Conservation (phyloP, 2,797 vertebrate genomes). For the Enteromius thamalakanensis region DNA sequence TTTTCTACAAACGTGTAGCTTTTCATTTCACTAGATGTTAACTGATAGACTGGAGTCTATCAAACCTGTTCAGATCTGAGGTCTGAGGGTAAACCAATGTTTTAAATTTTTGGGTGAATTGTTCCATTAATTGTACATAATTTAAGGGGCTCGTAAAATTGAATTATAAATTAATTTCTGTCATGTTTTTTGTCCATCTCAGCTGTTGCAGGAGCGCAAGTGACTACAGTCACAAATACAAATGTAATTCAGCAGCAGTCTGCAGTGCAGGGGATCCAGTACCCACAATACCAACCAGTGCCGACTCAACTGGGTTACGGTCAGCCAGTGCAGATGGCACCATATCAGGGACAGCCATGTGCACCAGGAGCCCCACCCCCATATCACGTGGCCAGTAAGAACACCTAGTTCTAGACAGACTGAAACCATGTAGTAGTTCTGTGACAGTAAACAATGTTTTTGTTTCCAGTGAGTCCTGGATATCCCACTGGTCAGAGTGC, state of each 20-base stretch:
- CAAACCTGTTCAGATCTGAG: no score
- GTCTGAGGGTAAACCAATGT: no score
- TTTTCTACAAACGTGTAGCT: no score
- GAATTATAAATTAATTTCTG: background rate
- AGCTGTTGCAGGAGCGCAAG: background rate
- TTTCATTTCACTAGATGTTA: no score
- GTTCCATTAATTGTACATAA: background rate
- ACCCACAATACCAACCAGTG: constrained; percentile 72
- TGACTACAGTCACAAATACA: constrained; percentile 71
- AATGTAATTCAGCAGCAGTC: constrained; percentile 65
- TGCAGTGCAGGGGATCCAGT: constrained; percentile 44
- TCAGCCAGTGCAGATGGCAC: constrained; percentile 48
- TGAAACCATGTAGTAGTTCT: background rate
- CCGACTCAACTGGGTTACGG: constrained; percentile 65
- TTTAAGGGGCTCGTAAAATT: background rate
- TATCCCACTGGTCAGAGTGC: constrained; percentile 71
- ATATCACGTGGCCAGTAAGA: constrained; percentile 63
- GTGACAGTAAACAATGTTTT: no score
- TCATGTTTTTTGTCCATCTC: background rate
- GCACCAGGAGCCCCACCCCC: constrained; percentile 50
- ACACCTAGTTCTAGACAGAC: background rate
- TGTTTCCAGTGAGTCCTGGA: constrained; percentile 57
- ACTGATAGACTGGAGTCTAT: no score
- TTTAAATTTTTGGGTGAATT: no score
- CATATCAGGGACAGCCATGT: constrained; percentile 51